Percentiles rank a stretch among this genome's conserved stretches.
These are phyloP conservation scores for Chaitophorus viminalis DNA, from an alignment of 2,888 invertebrate species.

Conservation along the genomic window DNA sequence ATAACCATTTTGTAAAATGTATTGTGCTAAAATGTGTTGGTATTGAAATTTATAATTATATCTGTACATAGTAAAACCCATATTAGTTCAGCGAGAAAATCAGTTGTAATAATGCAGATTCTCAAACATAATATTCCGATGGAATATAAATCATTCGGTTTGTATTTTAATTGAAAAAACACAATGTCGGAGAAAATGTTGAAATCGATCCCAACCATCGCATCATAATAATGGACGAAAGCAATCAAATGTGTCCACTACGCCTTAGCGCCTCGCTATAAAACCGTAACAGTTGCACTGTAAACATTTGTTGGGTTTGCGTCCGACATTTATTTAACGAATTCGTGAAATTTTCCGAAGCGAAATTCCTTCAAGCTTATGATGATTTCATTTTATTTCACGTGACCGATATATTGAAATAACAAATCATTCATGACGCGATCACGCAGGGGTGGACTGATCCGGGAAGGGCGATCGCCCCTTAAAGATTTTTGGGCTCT, in stretches of 20 bases:
- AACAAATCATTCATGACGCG: not conserved
- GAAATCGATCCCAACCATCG: not conserved
- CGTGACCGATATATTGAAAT: not conserved
- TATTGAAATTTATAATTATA: not conserved
- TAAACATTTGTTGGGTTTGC: not conserved
- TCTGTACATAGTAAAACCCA: not conserved
- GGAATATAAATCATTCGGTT: not conserved
- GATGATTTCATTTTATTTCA: not conserved
- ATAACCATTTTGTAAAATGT: too few relatives aligned
- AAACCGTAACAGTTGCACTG: not conserved
- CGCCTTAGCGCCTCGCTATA: not conserved
- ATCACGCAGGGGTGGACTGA: too few relatives aligned
- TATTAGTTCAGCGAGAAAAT: not conserved
- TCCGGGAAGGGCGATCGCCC: too few relatives aligned
- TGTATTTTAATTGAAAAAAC: not conserved
- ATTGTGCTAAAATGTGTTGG: too few relatives aligned
- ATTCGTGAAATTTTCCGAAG: not conserved
- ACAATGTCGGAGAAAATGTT: not conserved
- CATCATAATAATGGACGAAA: not conserved
- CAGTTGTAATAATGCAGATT: not conserved
- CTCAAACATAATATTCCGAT: not conserved
- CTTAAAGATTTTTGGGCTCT: too few relatives aligned
- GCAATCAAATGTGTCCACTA: not conserved
- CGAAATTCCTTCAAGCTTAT: not conserved
- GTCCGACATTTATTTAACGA: not conserved